Conservation (phyloP, 2,888 invertebrate species). For the Noctuana brunneofusca region DNA sequence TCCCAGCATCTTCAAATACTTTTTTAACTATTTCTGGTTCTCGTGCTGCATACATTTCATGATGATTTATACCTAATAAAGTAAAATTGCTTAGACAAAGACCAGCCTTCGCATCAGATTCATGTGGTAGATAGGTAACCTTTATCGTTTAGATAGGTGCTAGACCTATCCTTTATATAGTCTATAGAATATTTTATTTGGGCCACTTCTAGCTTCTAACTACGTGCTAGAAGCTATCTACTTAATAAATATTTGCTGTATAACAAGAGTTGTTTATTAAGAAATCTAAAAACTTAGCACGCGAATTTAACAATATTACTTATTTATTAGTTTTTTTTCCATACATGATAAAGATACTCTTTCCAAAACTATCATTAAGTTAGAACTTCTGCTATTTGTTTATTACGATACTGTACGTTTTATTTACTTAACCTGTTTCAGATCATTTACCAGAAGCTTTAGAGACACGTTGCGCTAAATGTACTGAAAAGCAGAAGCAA, state of each 20-base stretch:
- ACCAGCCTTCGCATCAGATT: slow-evolving; percentile 48
- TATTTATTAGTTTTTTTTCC: too few relatives aligned
- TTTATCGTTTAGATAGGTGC: too few relatives aligned
- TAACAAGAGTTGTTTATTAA: too few relatives aligned
- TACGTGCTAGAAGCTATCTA: too few relatives aligned
- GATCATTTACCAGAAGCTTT: slow-evolving; percentile 87
- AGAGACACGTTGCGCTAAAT: slow-evolving; percentile 85
- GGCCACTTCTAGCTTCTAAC: too few relatives aligned
- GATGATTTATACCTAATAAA: slow-evolving; percentile 46
- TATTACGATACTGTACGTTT: slow-evolving; percentile 35
- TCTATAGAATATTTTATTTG: too few relatives aligned
- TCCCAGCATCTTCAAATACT: slow-evolving; percentile 67
- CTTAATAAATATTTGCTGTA: too few relatives aligned
- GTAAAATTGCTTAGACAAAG: slow-evolving; percentile 49
- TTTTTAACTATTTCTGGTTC: slow-evolving; percentile 48
- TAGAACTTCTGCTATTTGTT: slow-evolving; percentile 49
- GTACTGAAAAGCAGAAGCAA: slow-evolving; percentile 85
- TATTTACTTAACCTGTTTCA: slow-evolving; percentile 56
- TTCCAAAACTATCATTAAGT: slow-evolving; percentile 56
- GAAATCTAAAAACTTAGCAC: too few relatives aligned
- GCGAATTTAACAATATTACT: too few relatives aligned
- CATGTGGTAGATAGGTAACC: slow-evolving; percentile 51
- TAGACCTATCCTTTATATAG: too few relatives aligned
- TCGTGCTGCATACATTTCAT: slow-evolving; percentile 51
- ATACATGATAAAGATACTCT: too few relatives aligned